Conservation (phyloP, 2,113 vertebrate species). For the Xenopus laevis region DNA sequence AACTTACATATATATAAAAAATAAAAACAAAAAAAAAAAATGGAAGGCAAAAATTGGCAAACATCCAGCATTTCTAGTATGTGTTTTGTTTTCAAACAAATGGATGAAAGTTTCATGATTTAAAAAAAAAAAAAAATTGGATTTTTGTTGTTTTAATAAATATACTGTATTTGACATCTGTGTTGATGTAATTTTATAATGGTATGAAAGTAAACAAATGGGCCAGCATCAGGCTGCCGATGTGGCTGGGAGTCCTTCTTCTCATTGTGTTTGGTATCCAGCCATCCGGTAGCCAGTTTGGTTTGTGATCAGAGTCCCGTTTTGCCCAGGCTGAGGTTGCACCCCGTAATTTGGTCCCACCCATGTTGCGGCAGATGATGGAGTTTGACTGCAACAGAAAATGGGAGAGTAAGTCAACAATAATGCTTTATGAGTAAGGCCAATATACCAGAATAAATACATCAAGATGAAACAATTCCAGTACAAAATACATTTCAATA, state of each 20-base stretch:
- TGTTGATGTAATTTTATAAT: slow-evolving; percentile 71
- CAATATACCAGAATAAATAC: no score
- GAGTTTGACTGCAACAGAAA: slow-evolving; percentile 74
- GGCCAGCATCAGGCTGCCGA: slow-evolving; percentile 51
- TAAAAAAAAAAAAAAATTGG: slow-evolving; percentile 59
- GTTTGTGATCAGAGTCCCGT: slow-evolving; percentile 80
- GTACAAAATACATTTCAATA: no score
- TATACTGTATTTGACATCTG: slow-evolving; percentile 74
- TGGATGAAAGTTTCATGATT: slow-evolving; percentile 69
- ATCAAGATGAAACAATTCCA: no score
- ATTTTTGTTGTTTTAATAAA: slow-evolving; percentile 67
- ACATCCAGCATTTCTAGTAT: slow-evolving; percentile 65
- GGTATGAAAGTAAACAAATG: slow-evolving; percentile 42
- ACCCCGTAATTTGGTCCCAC: slow-evolving; percentile 79
- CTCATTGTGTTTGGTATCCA: slow-evolving; percentile 87
- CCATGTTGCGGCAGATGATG: slow-evolving; percentile 82
- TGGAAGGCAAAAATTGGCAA: slow-evolving; percentile 69
- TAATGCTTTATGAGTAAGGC: no score
- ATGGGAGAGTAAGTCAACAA: background rate
- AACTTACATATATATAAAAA: slow-evolving; percentile 44
- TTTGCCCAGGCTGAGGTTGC: slow-evolving; percentile 79
- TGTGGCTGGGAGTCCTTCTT: slow-evolving; percentile 56
- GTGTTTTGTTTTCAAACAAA: slow-evolving; percentile 66
- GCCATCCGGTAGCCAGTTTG: slow-evolving; percentile 84
- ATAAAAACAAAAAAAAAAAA: slow-evolving; percentile 61